These are phyloP conservation scores for Pterocles gutturalis DNA, from an alignment of 2,113 vertebrate genomes.

Conservation along the genomic window DNA sequence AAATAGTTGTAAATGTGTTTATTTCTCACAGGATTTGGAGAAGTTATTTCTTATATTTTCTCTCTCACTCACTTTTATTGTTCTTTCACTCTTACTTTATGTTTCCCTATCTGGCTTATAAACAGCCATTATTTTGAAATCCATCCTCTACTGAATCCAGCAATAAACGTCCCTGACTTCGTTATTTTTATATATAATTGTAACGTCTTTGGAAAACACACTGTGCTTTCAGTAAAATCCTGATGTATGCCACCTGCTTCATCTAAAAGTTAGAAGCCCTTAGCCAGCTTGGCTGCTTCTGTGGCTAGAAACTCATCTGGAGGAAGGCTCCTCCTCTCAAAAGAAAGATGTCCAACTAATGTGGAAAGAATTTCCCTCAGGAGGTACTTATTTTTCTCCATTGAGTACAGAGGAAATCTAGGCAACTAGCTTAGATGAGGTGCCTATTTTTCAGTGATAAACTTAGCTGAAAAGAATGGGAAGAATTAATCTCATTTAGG, in stretches of 20 bases:
- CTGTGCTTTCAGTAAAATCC: neutral
- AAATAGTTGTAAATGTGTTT: conserved; percentile 35
- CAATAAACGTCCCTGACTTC: neutral
- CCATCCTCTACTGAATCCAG: neutral
- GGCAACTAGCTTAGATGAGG: neutral
- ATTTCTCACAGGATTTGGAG: conserved; percentile 1
- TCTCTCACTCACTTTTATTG: conserved; percentile 11
- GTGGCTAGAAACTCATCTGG: neutral
- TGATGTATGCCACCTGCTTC: neutral
- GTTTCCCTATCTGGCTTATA: conserved; percentile 4
- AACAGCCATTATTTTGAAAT: neutral
- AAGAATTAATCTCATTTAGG: conserved; percentile 20
- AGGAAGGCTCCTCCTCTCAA: neutral
- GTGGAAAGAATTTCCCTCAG: neutral
- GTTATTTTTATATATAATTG: neutral
- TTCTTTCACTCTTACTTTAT: conserved; percentile 48
- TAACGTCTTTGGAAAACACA: neutral
- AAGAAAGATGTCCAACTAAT: neutral
- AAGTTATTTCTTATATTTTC: conserved; percentile 49
- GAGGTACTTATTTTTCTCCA: neutral
- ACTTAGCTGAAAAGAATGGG: neutral
- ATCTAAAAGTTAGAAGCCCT: neutral
- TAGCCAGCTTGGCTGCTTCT: neutral
- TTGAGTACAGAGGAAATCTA: neutral
- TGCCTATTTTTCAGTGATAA: neutral